A percentile compares a stretch with the other conserved stretches of the same genome.
Conservation (phyloP, 2,797 vertebrate species). For the Lithobates pipiens region DNA sequence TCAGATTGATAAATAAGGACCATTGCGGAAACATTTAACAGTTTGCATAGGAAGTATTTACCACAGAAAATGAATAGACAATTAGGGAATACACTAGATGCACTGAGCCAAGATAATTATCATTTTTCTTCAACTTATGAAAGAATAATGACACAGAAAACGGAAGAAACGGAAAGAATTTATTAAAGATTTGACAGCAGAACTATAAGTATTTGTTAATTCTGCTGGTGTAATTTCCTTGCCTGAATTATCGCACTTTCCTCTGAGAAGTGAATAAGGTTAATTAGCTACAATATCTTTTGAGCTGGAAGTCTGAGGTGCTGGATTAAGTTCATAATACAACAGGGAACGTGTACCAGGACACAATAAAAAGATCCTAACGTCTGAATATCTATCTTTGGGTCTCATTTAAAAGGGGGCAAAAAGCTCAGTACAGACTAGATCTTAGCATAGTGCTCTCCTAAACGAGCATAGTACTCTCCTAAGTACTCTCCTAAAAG, state of each 20-base stretch:
- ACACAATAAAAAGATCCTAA: not conserved
- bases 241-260: constrained; percentile 5
- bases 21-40: not conserved
- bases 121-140: constrained; percentile 20
- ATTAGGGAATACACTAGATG: constrained; percentile 6
- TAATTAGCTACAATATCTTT: constrained; percentile 28
- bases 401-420: not conserved
- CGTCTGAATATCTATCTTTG: not conserved
- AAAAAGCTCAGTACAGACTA: too few relatives aligned
- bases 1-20: not conserved
- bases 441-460: too few relatives aligned
- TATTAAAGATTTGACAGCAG: constrained; percentile 16
- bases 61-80: constrained; percentile 11
- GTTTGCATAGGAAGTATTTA: constrained; percentile 8
- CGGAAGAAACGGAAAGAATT: constrained; percentile 1
- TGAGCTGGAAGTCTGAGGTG: constrained; percentile 1
- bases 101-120: constrained; percentile 24
- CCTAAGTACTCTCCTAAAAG: too few relatives aligned
- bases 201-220: constrained; percentile 36
- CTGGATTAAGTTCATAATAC: not conserved
- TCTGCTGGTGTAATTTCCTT: constrained; percentile 3
- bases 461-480: too few relatives aligned
- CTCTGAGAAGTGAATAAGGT: not conserved
- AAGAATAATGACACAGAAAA: constrained; percentile 28
- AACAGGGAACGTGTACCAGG: not conserved